phyloP scores from a whole-genome alignment of 2,797 vertebrate genomes.

The Chloroceryle amazona region DNA sequence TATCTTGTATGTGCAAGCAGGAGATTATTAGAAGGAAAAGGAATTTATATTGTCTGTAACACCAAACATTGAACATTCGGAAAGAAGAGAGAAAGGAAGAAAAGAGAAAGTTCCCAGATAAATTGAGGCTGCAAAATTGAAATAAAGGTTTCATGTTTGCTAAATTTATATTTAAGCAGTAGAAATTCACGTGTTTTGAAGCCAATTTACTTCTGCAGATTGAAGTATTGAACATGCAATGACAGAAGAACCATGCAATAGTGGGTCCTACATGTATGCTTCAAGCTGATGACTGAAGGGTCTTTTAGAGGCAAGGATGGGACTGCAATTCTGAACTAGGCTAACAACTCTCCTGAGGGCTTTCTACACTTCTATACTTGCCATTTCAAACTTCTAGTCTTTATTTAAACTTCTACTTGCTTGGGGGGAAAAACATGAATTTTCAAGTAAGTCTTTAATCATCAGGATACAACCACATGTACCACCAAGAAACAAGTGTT shows the following conservation, averaged over 20 bases:
- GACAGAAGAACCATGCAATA: background rate
- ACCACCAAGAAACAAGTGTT: background rate
- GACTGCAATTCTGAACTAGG: background rate
- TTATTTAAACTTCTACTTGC: background rate
- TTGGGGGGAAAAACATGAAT: background rate
- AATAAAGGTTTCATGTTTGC: background rate
- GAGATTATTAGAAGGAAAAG: constrained; percentile 54
- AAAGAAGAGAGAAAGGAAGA: background rate
- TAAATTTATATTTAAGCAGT: constrained; percentile 12
- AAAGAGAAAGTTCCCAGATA: background rate
- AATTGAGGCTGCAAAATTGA: background rate
- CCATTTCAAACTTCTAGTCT: background rate
- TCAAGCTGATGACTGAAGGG: background rate
- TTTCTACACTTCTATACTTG: background rate
- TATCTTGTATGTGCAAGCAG: constrained; percentile 42
- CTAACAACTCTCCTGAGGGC: background rate
- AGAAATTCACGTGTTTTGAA: background rate
- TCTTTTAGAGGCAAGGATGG: background rate
- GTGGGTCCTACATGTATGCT: background rate
- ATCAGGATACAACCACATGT: background rate
- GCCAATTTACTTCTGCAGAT: background rate
- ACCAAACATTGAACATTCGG: background rate
- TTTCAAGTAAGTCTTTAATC: background rate
- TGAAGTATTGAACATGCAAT: background rate
- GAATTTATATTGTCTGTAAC: constrained; percentile 36